Evolutionary conservation across 2,888 invertebrate species (phyloP), one percentile per base, ranked within the genome.

Genomic region (Stegophylla sp.): DNA sequence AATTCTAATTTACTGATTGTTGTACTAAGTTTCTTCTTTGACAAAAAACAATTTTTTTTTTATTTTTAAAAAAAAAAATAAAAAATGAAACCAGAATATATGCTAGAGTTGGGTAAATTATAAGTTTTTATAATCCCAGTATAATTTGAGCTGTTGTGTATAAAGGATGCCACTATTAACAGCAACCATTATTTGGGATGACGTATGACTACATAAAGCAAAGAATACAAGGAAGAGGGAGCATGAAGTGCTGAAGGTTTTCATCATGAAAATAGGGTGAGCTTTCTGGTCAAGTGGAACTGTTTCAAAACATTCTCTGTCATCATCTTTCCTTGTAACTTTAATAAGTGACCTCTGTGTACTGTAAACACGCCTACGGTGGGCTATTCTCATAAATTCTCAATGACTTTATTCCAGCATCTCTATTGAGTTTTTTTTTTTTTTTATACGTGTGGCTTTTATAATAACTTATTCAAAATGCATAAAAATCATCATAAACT

Each of bases 281-380:
- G 48, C 28, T 72, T 53, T 66, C 56, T 64, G 41, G 77, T 63
- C 72, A 56, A 82, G 67, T 56, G 71, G 74, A 82, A 75, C 74
- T 67, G 67, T 81, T 71, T 63, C 15, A 13, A 75, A 74, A 72
- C 26, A 66, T 26, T 23, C 28, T 26, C 77, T 20, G 45, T 67
- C 77, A 77, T 77, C 76, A 56, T 67, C 67, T 67, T 48, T 20
- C 20, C 67, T 28, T 77, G 77, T 59, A 56, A 67, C 20, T 76
- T 76, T 76, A 66, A 76, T 76, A 76, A 76, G 66, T 66, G 56
- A 43, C 76, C 53, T 77, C 43, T 59, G 20, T n/a, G 45, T 10
- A 67, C 56, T 56, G 43, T 67, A 77, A 56, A 77, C 77, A 77
- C 20, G 45, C 67, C 45, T 77, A 51, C 15, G 12, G 41, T 17